Conservation (phyloP, 2,113 vertebrate species). For the Colaptes auratus region DNA sequence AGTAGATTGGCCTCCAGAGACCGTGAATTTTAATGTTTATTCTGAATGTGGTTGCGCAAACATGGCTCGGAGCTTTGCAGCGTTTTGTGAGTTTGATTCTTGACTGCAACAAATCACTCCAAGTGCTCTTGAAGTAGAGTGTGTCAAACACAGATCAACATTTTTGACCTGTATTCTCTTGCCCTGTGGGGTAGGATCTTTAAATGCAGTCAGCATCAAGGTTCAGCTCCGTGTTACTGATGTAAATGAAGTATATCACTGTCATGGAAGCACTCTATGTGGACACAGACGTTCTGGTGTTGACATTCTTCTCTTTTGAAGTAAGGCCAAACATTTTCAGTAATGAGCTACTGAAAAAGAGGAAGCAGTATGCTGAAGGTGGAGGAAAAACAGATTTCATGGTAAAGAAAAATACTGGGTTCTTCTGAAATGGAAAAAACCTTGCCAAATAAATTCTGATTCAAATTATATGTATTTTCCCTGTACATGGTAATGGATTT, state of each 20-base stretch:
- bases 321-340: constrained; percentile 41
- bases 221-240: constrained; percentile 49
- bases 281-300: constrained; percentile 62
- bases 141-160: constrained; percentile 53
- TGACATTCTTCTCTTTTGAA: constrained; percentile 61
- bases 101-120: constrained; percentile 56
- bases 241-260: constrained; percentile 61
- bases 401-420: background rate
- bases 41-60: constrained; percentile 27
- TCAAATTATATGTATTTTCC: background rate
- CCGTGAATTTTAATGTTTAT: constrained; percentile 46
- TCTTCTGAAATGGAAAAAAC: background rate
- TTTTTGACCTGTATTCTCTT: constrained; percentile 62
- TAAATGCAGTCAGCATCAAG: constrained; percentile 59
- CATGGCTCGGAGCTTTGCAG: constrained; percentile 29
- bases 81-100: constrained; percentile 45
- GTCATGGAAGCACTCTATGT: constrained; percentile 42
- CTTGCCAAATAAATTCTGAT: background rate
- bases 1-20: constrained; percentile 24
- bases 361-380: background rate
- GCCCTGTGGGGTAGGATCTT: constrained; percentile 63
- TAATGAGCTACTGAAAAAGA: constrained; percentile 40
- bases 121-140: constrained; percentile 55
- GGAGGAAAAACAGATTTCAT: background rate
- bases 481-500: fast-evolving